Conservation (phyloP, 2,888 invertebrate genomes). For the Sipunculus nudus region DNA sequence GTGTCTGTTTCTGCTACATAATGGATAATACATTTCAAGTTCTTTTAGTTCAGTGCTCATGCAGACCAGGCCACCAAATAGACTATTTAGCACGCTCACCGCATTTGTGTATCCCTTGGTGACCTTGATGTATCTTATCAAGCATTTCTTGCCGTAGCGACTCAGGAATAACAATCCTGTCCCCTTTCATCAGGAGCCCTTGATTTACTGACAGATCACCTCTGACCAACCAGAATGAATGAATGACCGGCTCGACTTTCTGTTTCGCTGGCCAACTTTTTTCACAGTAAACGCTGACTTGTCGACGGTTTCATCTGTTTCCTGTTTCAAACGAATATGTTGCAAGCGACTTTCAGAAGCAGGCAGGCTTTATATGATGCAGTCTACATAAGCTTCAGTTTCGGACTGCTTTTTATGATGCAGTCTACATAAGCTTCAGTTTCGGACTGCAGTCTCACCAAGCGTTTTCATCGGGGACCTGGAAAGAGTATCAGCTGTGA, state of each 20-base stretch:
- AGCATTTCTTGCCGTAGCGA: slow-evolving; percentile 20
- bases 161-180: slow-evolving; percentile 5
- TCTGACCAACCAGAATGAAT: neutral
- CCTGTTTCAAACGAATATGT: no score
- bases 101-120: slow-evolving; percentile 12
- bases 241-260: neutral
- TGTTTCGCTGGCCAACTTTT: no score
- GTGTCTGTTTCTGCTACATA: slow-evolving; percentile 24
- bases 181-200: neutral
- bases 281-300: no score
- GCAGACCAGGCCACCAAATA: slow-evolving; percentile 39
- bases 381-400: neutral
- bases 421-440: neutral
- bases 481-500: slow-evolving; percentile 8
- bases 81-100: slow-evolving; percentile 1
- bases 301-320: no score
- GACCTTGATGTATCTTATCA: slow-evolving; percentile 34
- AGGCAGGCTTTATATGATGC: neutral
- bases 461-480: neutral
- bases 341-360: no score
- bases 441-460: no score
- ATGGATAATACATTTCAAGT: slow-evolving; percentile 12
- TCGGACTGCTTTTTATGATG: slow-evolving; percentile 2
- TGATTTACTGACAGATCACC: neutral
- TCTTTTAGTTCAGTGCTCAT: slow-evolving; percentile 23